Evolutionary conservation across 2,113 vertebrate genomes (phyloP), one percentile per base, ranked within the genome.

Genomic region (Symphodus melops): DNA sequence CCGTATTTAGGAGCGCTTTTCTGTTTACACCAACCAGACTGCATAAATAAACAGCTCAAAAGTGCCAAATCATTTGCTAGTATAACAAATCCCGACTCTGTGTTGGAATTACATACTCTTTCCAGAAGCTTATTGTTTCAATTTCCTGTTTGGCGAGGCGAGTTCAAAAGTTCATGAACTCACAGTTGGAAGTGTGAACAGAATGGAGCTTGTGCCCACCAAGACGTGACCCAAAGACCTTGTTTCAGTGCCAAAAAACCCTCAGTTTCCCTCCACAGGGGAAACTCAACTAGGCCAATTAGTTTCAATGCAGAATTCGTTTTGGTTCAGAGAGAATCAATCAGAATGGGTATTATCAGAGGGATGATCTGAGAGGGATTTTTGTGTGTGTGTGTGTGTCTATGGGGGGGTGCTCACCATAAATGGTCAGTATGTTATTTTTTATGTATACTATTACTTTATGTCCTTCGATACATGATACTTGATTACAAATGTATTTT

Each of bases 161-260:
- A 80, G 92, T 91, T 91, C 87, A 90, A 85, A 73, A 87, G 92
- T 91, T 90, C 92, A 77, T 20, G 55, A 83, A 85, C 88, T 88
- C 79, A 57, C 86, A 82, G 88, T 80, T 79, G 86, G 67, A 77
- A 88, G 87, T 82, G 86, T 85, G 82, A 87, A 86, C 82, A 83
- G 75, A 86, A 72, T 63, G 82, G 67, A 85, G 74, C 73, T 56
- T 79, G 87, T 77, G 75, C 79, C 91, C 89, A 79, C 81, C 71
- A 88, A 82, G 89, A 88, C 83, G n/a, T 85, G 91, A 92, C 91
- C 91, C 66, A 75, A 58, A 87, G 90, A 89, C 89, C 88, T 75
- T 60, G 71, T 85, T 91, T 82, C 72, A 56, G 75, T 63, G 75
- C 81, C 81, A 33, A 86, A 69, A 75, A 80, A 71, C 13, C 79